Percentiles rank a stretch among this genome's conserved stretches.
Evolutionary conservation across 2,888 invertebrate species (phyloP).

Genomic region (Lamellibrachia columna): DNA sequence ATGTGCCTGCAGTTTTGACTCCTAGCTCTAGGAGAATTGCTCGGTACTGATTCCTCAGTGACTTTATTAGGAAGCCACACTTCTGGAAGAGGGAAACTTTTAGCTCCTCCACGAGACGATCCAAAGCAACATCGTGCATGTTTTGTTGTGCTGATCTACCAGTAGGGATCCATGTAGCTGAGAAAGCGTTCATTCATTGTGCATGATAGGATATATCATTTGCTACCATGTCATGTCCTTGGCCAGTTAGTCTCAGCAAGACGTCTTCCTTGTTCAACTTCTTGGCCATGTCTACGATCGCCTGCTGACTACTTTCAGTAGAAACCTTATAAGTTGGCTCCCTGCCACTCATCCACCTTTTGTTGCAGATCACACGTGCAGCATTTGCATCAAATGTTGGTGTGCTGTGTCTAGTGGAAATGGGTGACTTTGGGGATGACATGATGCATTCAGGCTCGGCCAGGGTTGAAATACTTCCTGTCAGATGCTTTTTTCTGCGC

Average conservation of each 20-base stretch:
- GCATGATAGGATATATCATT: too few relatives aligned
- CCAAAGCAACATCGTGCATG: background rate
- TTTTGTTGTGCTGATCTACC: background rate
- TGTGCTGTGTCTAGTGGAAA: background rate
- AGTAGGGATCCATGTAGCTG: too few relatives aligned
- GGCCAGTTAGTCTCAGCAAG: background rate
- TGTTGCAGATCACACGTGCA: too few relatives aligned
- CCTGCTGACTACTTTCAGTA: background rate
- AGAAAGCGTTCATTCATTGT: too few relatives aligned
- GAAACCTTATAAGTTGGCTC: background rate
- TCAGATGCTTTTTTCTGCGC: background rate
- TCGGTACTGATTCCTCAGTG: background rate
- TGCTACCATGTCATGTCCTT: too few relatives aligned
- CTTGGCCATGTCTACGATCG: background rate
- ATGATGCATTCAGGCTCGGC: background rate
- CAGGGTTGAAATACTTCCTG: background rate
- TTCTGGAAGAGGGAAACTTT: background rate
- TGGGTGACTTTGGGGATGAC: background rate
- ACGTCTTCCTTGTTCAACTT: background rate
- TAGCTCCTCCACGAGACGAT: background rate
- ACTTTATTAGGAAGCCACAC: background rate
- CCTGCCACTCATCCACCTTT: too few relatives aligned
- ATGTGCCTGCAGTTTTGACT: background rate
- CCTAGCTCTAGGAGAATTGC: background rate
- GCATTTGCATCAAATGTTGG: background rate